Conservation (phyloP, 2,797 vertebrate genomes). For the Coracias cyanogaster region DNA sequence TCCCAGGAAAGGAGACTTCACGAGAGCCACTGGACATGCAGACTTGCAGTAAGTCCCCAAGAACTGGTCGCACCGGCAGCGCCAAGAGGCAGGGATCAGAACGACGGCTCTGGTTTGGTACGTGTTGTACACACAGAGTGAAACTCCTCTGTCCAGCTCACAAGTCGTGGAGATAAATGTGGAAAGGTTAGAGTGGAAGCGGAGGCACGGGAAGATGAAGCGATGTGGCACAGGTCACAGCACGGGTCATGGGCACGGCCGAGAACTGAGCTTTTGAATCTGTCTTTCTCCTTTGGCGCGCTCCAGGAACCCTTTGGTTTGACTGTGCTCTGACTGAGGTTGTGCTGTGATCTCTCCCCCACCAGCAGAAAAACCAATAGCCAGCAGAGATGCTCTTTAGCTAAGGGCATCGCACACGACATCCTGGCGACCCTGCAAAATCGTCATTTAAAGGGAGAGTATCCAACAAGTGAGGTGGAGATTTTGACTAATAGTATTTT, state of each 20-base stretch:
- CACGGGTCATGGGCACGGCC: background rate
- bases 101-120: background rate
- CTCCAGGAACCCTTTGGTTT: background rate
- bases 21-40: background rate
- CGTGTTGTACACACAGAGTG: slow-evolving; percentile 13
- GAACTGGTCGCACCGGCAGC: background rate
- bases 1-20: background rate
- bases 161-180: background rate
- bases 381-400: background rate
- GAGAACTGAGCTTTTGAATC: background rate
- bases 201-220: background rate
- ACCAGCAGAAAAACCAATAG: background rate
- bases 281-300: background rate
- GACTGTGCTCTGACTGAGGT: background rate
- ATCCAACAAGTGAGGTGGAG: background rate
- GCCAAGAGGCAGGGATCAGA: slow-evolving; percentile 8
- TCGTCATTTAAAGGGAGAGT: background rate
- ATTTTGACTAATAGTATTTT: background rate
- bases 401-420: background rate
- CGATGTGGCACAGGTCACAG: background rate
- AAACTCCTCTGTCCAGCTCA: background rate
- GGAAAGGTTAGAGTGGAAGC: background rate
- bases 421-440: background rate
- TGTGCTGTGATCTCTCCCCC: background rate
- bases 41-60: background rate